Evolutionary conservation across 1,140 invertebrate genomes (phyloP).

Genomic region (Drosophila ironensis): DNA sequence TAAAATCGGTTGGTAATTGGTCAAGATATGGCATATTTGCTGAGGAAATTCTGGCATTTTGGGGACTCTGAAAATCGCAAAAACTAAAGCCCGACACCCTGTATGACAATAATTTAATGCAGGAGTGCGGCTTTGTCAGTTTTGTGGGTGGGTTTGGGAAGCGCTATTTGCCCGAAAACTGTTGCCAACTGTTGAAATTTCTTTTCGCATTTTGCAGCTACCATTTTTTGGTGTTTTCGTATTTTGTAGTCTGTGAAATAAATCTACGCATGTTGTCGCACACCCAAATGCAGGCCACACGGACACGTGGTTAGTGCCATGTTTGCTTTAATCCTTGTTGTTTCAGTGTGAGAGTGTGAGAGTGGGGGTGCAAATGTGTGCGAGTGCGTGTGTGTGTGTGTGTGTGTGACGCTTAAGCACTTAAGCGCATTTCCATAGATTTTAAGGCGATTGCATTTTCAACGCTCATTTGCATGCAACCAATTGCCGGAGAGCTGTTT

Average conservation of each 20-base stretch:
- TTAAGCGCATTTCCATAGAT: slow-evolving; percentile 71
- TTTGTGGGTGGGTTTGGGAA: not conserved
- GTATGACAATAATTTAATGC: slow-evolving; percentile 4
- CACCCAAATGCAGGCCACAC: slow-evolving; percentile 20
- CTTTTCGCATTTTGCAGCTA: not conserved
- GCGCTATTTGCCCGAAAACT: slow-evolving; percentile 17
- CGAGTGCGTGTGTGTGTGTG: not conserved
- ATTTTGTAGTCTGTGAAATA: slow-evolving; percentile 28
- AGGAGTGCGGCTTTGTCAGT: slow-evolving; percentile 6
- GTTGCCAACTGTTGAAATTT: slow-evolving; percentile 8
- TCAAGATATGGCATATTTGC: too few species aligned
- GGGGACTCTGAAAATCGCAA: too few species aligned
- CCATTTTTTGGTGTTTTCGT: not conserved
- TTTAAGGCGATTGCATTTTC: slow-evolving; percentile 62
- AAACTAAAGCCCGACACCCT: not conserved
- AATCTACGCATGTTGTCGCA: slow-evolving; percentile 35
- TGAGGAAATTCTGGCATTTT: too few species aligned
- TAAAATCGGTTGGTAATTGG: too few species aligned
- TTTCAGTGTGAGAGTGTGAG: not conserved
- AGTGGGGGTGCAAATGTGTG: slow-evolving; percentile 10
- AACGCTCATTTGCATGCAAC: slow-evolving; percentile 65
- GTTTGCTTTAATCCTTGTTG: slow-evolving; percentile 54
- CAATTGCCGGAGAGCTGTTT: slow-evolving; percentile 25
- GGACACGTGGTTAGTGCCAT: slow-evolving; percentile 55
- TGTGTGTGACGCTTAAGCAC: slow-evolving; percentile 44